A percentile compares a stretch with the other conserved stretches of the same genome.
Evolutionary conservation across 2,113 vertebrate genomes (phyloP).

Genomic region (Perca fluviatilis): DNA sequence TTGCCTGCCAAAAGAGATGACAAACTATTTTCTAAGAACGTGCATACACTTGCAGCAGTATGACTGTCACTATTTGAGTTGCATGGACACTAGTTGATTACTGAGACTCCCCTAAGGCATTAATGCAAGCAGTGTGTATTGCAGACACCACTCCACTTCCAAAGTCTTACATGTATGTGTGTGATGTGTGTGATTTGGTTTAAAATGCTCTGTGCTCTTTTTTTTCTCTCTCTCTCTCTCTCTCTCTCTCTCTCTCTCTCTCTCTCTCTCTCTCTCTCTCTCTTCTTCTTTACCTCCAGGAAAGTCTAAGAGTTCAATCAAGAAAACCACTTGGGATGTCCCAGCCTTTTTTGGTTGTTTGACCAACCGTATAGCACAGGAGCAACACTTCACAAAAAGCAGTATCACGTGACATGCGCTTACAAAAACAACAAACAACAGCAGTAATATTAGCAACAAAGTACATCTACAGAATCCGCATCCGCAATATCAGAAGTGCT

Average conservation of each 20-base stretch:
- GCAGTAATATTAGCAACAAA: conserved; percentile 68
- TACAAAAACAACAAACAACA: conserved; percentile 49
- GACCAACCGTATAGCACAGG: conserved; percentile 84
- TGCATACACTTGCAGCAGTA: conserved; percentile 68
- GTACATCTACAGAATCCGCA: conserved; percentile 57
- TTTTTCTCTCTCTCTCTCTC: background rate
- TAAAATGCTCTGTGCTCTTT: conserved; percentile 41
- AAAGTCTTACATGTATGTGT: conserved; percentile 48
- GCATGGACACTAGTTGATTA: conserved; percentile 75
- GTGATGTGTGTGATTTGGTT: conserved; percentile 40
- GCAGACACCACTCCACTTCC: conserved; percentile 61
- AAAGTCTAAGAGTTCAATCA: conserved; percentile 82
- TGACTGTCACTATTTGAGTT: conserved; percentile 73
- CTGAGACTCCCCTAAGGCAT: conserved; percentile 56
- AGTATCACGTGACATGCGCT: conserved; percentile 73
- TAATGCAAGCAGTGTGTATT: conserved; percentile 71
- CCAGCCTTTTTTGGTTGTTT: conserved; percentile 83
- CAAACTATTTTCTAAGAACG: conserved; percentile 58
- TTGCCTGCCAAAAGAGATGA: conserved; percentile 80
- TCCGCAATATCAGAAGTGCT: conserved; percentile 74
- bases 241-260: too few relatives aligned
- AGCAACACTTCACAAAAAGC: conserved; percentile 77
- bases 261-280: background rate
- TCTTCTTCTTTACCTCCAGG: conserved; percentile 68
- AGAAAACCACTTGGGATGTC: conserved; percentile 84